phyloP scores from a whole-genome alignment of 2,113 vertebrate genomes.

The Spea bombifrons region DNA sequence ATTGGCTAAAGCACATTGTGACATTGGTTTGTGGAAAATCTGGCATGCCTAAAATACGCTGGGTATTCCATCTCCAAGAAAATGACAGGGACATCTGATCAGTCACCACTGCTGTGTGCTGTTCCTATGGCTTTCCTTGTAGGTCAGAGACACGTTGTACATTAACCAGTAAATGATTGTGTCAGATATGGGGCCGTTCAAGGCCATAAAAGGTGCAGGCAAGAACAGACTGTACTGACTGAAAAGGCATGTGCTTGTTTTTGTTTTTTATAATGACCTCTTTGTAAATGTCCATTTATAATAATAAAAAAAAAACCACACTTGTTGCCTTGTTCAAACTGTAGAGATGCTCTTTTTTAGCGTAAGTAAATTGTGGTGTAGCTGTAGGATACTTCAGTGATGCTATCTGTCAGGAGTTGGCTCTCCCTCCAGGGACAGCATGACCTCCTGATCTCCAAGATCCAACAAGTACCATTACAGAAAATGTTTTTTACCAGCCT shows the following conservation, averaged over 20 bases:
- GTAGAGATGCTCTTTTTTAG: too few species aligned
- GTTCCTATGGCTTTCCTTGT: constrained; percentile 14
- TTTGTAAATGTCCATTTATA: too few species aligned
- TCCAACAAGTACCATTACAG: too few species aligned
- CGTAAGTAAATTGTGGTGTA: too few species aligned
- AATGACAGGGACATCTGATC: background rate
- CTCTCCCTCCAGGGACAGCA: too few species aligned
- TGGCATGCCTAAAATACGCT: background rate
- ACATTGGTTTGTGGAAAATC: background rate
- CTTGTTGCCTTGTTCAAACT: too few species aligned
- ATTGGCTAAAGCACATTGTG: background rate
- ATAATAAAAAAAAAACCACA: too few species aligned
- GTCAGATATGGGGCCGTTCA: background rate
- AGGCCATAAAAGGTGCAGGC: constrained; percentile 1
- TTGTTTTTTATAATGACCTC: too few species aligned
- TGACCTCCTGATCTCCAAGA: too few species aligned
- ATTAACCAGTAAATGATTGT: constrained; percentile 31
- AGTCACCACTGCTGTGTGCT: constrained; percentile 16
- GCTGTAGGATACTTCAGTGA: too few species aligned
- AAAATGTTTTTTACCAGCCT: too few species aligned
- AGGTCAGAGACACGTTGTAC: constrained; percentile 16
- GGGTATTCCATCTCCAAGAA: background rate
- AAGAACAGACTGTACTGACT: constrained; percentile 3
- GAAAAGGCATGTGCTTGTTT: background rate
- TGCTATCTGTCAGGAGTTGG: too few species aligned